Percentiles rank a stretch among this genome's conserved stretches.
phyloP scores from a whole-genome alignment of 2,797 vertebrate genomes.

The Rhincodon typus region DNA sequence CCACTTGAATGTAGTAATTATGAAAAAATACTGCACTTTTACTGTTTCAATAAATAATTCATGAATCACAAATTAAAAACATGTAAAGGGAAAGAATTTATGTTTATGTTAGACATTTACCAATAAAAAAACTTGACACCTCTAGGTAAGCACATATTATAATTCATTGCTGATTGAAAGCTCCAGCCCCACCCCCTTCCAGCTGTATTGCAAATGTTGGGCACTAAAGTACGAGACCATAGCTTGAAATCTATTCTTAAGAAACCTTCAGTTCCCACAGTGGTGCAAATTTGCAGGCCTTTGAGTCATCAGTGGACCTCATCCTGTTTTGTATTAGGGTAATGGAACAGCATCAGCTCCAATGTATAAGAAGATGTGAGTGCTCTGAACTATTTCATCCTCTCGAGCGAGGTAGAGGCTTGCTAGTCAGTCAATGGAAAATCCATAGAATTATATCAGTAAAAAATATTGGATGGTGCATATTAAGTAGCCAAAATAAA shows the following conservation, averaged over 20 bases:
- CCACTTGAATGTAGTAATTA: no score
- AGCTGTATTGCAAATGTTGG: neutral
- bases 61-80: no score
- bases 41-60: neutral
- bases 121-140: neutral
- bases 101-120: neutral
- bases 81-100: neutral
- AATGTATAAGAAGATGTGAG: neutral
- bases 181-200: neutral
- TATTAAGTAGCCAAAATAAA: neutral
- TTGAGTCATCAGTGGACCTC: neutral
- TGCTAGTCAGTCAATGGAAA: neutral
- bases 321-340: neutral
- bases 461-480: neutral
- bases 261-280: neutral
- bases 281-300: neutral
- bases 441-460: neutral
- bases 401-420: neutral
- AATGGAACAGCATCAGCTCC: neutral
- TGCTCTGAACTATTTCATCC: neutral
- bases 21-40: neutral
- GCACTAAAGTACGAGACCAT: neutral
- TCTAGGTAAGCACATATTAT: neutral
- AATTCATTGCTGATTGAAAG: slow-evolving; percentile 2
- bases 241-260: neutral